Conservation (phyloP, 2,113 vertebrate genomes). For the Poicephalus meyeri region DNA sequence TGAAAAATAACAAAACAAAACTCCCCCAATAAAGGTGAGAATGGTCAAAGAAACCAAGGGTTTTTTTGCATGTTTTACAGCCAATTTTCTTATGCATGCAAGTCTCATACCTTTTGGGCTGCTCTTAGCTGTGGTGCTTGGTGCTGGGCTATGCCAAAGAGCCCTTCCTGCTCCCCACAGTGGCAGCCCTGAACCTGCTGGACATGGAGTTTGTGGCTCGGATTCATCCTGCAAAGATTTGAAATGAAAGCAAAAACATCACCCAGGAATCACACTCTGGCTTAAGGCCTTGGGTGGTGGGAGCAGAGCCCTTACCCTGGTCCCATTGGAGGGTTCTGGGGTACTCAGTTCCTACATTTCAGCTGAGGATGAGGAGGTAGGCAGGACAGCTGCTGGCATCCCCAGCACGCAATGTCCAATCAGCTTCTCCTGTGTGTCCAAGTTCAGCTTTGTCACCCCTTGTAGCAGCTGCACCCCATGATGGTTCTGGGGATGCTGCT, state of each 20-base stretch:
- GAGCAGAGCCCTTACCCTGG: background rate
- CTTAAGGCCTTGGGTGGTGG: too few relatives aligned
- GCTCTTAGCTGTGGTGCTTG: accelerated
- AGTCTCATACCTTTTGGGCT: accelerated
- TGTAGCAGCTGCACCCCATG: background rate
- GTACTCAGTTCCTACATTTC: accelerated
- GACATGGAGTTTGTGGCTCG: accelerated
- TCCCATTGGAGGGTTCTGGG: too few relatives aligned
- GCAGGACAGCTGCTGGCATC: background rate
- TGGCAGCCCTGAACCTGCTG: background rate
- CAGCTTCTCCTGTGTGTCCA: background rate
- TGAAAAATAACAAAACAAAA: background rate
- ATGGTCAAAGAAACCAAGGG: background rate
- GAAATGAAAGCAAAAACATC: background rate
- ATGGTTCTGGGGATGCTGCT: background rate
- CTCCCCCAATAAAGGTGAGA: background rate
- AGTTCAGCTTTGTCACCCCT: background rate
- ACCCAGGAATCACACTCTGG: accelerated
- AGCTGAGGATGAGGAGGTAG: background rate
- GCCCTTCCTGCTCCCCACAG: background rate
- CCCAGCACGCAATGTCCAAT: background rate
- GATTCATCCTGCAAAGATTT: too few relatives aligned
- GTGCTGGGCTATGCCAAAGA: background rate
- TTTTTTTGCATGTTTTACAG: background rate
- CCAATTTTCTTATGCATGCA: accelerated